A percentile compares a stretch with the other conserved stretches of the same genome.
Evolutionary conservation across 2,888 invertebrate genomes (phyloP).

Genomic region (Drosophila subsilvestris): DNA sequence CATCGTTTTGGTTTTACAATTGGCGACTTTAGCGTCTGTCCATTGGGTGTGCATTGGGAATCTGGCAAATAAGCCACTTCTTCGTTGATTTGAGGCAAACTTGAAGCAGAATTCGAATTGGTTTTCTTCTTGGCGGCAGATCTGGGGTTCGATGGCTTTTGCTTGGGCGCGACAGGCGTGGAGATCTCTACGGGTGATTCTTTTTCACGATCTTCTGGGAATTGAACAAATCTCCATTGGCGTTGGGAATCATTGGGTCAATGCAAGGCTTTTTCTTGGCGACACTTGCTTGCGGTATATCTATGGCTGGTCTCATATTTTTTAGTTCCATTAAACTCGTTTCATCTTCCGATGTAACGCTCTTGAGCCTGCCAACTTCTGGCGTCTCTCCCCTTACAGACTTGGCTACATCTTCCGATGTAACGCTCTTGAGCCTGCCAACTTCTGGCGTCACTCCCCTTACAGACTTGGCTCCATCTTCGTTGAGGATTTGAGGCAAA

Average conservation of each 20-base stretch:
- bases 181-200: background rate
- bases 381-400: background rate
- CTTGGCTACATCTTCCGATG: background rate
- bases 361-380: background rate
- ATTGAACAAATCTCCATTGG: background rate
- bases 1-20: background rate
- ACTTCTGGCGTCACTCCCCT: background rate
- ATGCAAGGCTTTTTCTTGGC: no score
- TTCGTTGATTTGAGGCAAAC: constrained; percentile 4
- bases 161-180: background rate
- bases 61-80: background rate
- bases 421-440: background rate
- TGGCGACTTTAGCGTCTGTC: background rate
- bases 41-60: constrained; percentile 1
- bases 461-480: background rate
- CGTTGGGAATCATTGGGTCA: background rate
- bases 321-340: background rate
- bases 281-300: no score
- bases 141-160: background rate
- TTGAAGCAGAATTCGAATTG: background rate
- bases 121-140: background rate
- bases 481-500: background rate
- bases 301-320: no score
- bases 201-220: background rate
- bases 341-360: background rate